A percentile compares a stretch with the other conserved stretches of the same genome.
These are phyloP conservation scores for Sabellastarte sp. DNA, from an alignment of 2,888 invertebrate genomes.

Conservation along the genomic window DNA sequence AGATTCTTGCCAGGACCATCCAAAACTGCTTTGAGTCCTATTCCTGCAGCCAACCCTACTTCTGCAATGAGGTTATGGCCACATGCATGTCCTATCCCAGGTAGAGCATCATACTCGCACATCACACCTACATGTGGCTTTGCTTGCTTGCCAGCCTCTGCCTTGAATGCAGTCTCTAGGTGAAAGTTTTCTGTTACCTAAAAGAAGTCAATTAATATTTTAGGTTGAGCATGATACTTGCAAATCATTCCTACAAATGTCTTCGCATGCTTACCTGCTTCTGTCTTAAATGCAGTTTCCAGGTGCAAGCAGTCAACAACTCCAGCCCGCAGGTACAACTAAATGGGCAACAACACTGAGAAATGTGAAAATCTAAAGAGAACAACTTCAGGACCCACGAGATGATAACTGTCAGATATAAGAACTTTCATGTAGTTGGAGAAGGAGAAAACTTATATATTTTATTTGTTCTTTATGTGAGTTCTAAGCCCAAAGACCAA, in stretches of 20 bases:
- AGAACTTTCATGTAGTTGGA: no score
- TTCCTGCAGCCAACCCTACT: slow-evolving; percentile 21
- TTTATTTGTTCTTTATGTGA: no score
- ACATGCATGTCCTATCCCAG: slow-evolving; percentile 24
- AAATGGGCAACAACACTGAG: no score
- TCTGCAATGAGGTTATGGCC: slow-evolving; percentile 30
- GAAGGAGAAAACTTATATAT: no score
- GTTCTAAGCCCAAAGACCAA: no score
- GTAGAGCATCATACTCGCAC: slow-evolving; percentile 52
- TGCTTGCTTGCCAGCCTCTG: neutral
- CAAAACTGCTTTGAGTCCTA: slow-evolving; percentile 27
- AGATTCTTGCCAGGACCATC: no score
- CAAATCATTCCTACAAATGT: slow-evolving; percentile 53
- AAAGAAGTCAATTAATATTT: slow-evolving; percentile 9
- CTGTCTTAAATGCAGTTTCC: neutral
- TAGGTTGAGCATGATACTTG: slow-evolving; percentile 47
- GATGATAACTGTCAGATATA: no score
- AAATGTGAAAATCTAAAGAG: no score
- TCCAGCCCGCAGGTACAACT: no score
- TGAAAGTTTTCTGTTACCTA: neutral
- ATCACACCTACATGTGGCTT: slow-evolving; percentile 49
- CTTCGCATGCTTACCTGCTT: neutral
- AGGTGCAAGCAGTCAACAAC: no score
- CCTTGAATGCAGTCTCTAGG: neutral
- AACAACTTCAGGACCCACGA: no score